phyloP scores from a whole-genome alignment of 1,140 invertebrate genomes.

The Acromyrmex heyeri region DNA sequence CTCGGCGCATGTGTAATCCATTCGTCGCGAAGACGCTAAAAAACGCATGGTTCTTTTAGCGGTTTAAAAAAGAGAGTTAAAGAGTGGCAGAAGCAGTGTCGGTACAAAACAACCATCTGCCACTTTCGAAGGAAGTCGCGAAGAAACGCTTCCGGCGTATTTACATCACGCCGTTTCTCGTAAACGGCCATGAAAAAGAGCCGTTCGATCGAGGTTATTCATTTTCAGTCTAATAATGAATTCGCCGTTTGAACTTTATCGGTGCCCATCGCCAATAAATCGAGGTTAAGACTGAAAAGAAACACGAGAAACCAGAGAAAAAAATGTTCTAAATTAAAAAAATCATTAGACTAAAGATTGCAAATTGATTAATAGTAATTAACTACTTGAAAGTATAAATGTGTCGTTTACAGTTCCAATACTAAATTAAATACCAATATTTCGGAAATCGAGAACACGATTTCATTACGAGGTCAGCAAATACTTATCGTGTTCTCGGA shows the following conservation, averaged over 20 bases:
- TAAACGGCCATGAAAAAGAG: slow-evolving; percentile 2
- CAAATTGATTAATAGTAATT: background rate
- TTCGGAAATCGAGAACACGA: background rate
- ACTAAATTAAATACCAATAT: background rate
- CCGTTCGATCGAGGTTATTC: slow-evolving; percentile 27
- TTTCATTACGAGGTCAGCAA: background rate
- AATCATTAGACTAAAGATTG: background rate
- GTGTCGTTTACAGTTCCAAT: background rate
- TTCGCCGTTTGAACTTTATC: slow-evolving; percentile 17
- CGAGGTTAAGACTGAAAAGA: background rate
- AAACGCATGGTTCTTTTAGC: background rate
- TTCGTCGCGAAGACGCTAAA: slow-evolving; percentile 8
- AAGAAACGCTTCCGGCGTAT: slow-evolving; percentile 45
- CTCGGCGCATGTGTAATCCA: slow-evolving; percentile 39
- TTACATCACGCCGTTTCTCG: slow-evolving; percentile 21
- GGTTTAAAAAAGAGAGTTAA: slow-evolving; percentile 10
- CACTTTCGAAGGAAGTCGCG: slow-evolving; percentile 29
- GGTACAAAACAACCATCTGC: slow-evolving; percentile 48
- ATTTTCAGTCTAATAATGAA: slow-evolving; percentile 45
- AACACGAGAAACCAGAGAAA: background rate
- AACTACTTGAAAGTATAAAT: background rate
- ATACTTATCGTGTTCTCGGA: background rate
- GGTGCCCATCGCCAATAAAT: background rate
- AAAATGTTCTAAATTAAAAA: background rate
- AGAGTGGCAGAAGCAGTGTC: background rate